Percentiles rank a stretch among this genome's conserved stretches.
These are phyloP conservation scores for Axis porcinus DNA, from an alignment of 2,113 vertebrate species.

Conservation along the genomic window DNA sequence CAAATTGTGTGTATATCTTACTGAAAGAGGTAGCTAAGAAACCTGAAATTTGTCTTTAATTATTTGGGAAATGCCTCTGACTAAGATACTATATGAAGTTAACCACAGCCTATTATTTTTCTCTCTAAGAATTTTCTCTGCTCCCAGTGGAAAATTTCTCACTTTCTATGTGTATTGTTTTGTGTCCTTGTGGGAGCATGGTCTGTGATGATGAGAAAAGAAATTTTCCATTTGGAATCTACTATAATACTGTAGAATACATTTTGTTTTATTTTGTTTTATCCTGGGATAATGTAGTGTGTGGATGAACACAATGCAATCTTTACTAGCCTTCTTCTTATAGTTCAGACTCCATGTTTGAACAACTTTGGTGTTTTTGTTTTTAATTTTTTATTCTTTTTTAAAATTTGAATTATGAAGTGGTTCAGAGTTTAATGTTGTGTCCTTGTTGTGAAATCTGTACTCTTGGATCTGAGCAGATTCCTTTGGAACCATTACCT, in stretches of 20 bases:
- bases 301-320: constrained; percentile 42
- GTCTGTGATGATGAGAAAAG: constrained; percentile 59
- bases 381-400: constrained; percentile 15
- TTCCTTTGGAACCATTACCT: constrained; percentile 71
- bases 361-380: constrained; percentile 64
- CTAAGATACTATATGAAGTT: constrained; percentile 6
- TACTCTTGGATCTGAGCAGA: constrained; percentile 41
- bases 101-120: constrained; percentile 25
- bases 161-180: constrained; percentile 55
- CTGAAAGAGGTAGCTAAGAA: background rate
- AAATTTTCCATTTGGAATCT: constrained; percentile 73
- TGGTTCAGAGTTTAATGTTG: constrained; percentile 56
- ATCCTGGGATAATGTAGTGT: constrained; percentile 75
- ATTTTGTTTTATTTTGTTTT: constrained; percentile 26
- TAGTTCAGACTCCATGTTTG: constrained; percentile 78
- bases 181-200: constrained; percentile 61
- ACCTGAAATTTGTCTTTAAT: constrained; percentile 4
- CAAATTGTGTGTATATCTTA: background rate
- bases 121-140: constrained; percentile 32
- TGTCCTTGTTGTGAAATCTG: constrained; percentile 59
- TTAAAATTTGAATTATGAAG: constrained; percentile 55
- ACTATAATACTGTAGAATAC: background rate
- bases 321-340: constrained; percentile 61
- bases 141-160: constrained; percentile 73
- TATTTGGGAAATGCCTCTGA: constrained; percentile 32